Base-by-base conservation (phyloP, 1,140 invertebrate species). In the Drosophila rufa region DNA sequence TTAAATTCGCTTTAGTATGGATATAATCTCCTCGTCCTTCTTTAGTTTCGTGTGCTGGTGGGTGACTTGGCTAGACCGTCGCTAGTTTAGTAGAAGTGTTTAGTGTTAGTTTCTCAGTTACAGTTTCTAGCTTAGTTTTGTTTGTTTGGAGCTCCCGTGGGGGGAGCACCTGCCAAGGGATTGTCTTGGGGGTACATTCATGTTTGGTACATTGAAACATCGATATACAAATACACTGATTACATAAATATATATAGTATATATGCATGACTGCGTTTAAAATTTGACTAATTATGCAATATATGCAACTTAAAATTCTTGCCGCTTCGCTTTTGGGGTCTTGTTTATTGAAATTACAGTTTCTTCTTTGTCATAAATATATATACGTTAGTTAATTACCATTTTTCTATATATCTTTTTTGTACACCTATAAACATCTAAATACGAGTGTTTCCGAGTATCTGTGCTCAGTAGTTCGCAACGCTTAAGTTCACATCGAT, bases 321-420 rank as follows among this genome's bases (percentile, higher is more conserved):
- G 65, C 59, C 66, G 65, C 74, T 56, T 56, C 56, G 66, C 80
- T 77, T 45, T 27, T 25, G 7, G 36, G 62, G 15, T 27, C 48
- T 70, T n/a, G 19, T 92, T 92, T 91, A 92, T 91, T 92, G 91
- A 92, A 92, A 92, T 92, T 92, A 92, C 91, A 92, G 91, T 92
- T 92, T 92, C 91, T 92, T 92, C 89, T 92, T 87, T 69, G 55
- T 80, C 79, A 59, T 79, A 58, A 68, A 78, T 67, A 62, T 78
- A 78, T 36, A 82, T 47, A 61, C 27, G 64, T 67, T 84, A 81
- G 61, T 71, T 76, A 84, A 81, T 89, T 89, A 90, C 81, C 81
- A 84, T 87, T 91, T 82, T 79, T 75, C 66, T 14, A 69, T 12
- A 55, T 61, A 64, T 66, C 50, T 74, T 45, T 62, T 79, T 73